Evolutionary conservation across 1,140 invertebrate genomes (phyloP), one percentile per base, ranked within the genome.

Genomic region (Ips nitidus): DNA sequence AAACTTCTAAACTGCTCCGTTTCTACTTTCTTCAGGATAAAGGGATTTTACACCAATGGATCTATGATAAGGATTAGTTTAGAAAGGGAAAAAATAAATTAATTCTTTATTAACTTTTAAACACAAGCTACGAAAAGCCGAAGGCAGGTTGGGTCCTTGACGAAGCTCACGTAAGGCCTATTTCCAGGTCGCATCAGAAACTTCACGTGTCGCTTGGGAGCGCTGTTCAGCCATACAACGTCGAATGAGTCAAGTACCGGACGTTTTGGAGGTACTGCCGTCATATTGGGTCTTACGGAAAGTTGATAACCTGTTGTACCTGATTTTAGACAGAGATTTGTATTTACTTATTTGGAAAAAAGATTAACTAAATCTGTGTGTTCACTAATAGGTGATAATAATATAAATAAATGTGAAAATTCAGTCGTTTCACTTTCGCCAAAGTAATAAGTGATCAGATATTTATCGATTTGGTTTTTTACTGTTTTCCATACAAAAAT

Each of bases 51-150:
- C 22, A 22, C 22, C 22, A 22, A 22, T 22, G 22, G 22, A 22
- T 22, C 22, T 22, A 22, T 22, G 22, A 22, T 22, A 22, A 22
- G 22, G 22, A 22, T 22, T 22, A 22, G 22, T 22, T 22, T 22
- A 22, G 22, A 22, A 22, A 22, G 22, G 22, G 22, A 22, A 22
- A 22, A 22, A 22, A 22, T 22, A 22, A 22, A 22, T 22, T 22
- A 22, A 22, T 22, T 22, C 22, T 22, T 22, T 22, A 22, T 22
- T 22, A 22, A 22, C 22, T 22, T 22, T 22, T 50, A 75, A 40
- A 73, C 56, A 73, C 76, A 77, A 52, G 75, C 74, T 47, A 77
- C 53, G 70, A 70, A 75, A 61, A 79, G 66, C 74, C 72, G 73
- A 66, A 74, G 64, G 74, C 79, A 79, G 6, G 71, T 61, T 4